phyloP scores from a whole-genome alignment of 92 coral and sea anemone species.

The Blastomussa wellsi region DNA sequence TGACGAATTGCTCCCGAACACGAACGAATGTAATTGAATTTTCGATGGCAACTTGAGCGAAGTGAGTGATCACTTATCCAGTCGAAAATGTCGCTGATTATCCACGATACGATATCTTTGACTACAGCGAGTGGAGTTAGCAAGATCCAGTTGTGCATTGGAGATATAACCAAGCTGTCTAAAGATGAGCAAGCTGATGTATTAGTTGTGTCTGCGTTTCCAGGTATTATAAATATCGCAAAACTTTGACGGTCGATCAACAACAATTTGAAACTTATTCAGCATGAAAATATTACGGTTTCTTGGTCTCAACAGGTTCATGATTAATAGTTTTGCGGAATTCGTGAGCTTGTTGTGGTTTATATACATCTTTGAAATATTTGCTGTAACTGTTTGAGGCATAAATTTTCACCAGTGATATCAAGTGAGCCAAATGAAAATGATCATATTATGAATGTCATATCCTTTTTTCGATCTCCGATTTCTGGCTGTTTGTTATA shows the following conservation, averaged over 20 bases:
- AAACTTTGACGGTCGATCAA: neutral
- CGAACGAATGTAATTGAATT: neutral
- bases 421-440: too few relatives aligned
- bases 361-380: too few relatives aligned
- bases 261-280: too few relatives aligned
- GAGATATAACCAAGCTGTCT: slow-evolving; percentile 84
- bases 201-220: slow-evolving; percentile 92
- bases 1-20: neutral
- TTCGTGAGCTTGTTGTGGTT: neutral
- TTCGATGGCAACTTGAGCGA: too few relatives aligned
- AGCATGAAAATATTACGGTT: neutral
- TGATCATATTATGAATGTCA: neutral
- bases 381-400: too few relatives aligned
- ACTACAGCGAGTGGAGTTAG: slow-evolving; percentile 79
- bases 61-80: too few relatives aligned
- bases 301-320: neutral
- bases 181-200: slow-evolving; percentile 88
- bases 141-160: slow-evolving; percentile 87
- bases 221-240: slow-evolving; percentile 70
- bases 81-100: slow-evolving; percentile 42
- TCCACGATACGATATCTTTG: slow-evolving; percentile 60
- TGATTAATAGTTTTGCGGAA: neutral
- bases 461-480: neutral
- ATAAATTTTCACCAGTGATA: neutral
- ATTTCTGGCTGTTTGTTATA: neutral